Evolutionary conservation across 1,140 invertebrate species (phyloP).

Genomic region (Tenebrio molitor): DNA sequence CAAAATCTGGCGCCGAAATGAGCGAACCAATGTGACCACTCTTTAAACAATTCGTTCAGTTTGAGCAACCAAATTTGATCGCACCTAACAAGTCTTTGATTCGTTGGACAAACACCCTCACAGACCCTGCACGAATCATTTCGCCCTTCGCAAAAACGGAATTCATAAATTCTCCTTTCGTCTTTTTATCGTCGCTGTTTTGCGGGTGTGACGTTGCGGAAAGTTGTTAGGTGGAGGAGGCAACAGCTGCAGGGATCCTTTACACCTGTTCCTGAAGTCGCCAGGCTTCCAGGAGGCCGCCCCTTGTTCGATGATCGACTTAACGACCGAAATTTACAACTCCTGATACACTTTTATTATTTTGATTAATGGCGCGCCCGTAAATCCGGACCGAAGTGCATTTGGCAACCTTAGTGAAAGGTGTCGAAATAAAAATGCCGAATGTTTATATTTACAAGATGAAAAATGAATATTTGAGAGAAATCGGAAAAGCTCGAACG

Average conservation of each 20-base stretch:
- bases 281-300: slow-evolving; percentile 5
- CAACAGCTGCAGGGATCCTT: slow-evolving; percentile 44
- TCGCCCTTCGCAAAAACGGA: not conserved
- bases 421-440: not conserved
- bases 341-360: slow-evolving; percentile 8
- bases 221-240: slow-evolving; percentile 30
- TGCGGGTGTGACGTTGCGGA: slow-evolving; percentile 20
- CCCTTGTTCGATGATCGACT: slow-evolving; percentile 27
- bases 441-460: no score
- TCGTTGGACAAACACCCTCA: no score
- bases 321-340: slow-evolving; percentile 36
- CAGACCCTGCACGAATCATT: no score
- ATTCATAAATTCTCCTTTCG: not conserved
- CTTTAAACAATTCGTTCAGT: no score
- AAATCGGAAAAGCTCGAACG: no score
- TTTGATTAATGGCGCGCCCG: not conserved
- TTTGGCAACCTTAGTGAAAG: not conserved
- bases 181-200: slow-evolving; percentile 1
- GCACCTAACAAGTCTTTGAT: no score
- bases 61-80: no score
- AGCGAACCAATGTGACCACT: no score
- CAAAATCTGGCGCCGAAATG: no score
- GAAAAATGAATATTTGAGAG: no score
- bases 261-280: slow-evolving; percentile 48
- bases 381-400: not conserved